Evolutionary conservation across 2,113 vertebrate species (phyloP), one percentile per base, ranked within the genome.

Genomic region (Labeo rohita): DNA sequence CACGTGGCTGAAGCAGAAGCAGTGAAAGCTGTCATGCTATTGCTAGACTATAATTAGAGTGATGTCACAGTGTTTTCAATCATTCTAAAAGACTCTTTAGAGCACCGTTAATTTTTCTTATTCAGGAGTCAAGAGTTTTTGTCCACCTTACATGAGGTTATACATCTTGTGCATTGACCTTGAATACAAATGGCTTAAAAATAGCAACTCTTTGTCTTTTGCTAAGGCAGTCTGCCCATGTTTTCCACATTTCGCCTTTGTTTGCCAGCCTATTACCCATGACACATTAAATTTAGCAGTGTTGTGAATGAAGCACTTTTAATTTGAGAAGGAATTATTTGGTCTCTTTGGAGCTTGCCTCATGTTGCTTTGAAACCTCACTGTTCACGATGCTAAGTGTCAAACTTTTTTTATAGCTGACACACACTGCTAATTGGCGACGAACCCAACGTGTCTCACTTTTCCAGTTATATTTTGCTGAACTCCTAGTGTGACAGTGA

Each of bases 181-280:
- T 80, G 77, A 43, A 80, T 80, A 43, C 36, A 43, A 80, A 76
- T 50, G n/a, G n/a, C 21, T 75, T 49, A 49, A 45, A 76, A 50
- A 79, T 59, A 79, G 76, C 4, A 79, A 39, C 76, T 79, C 77
- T 80, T 45, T 80, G 21, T 61, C 36, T 66, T 59, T 68, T 68
- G 3, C n/a, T 50, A 8, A 47, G 21, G 23, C 23, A 68, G 39
- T 68, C 50, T 82, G 45, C 6, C 56, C 21, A 61, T 61, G 56
- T 61, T 61, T 59, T 59, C 52, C 77, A 45, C 28, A 63, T 63
- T 80, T 4, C 12, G 39, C 68, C 16, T 34, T 45, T 28, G n/a
- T 68, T 50, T 81, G 13, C 36, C 75, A 78, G 50, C 15, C 28
- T 78, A 54, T 78, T 80, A 63, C 21, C 11, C 39, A 11, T 65